phyloP scores from a whole-genome alignment of 1,140 invertebrate genomes.

The Dreissena polymorpha region DNA sequence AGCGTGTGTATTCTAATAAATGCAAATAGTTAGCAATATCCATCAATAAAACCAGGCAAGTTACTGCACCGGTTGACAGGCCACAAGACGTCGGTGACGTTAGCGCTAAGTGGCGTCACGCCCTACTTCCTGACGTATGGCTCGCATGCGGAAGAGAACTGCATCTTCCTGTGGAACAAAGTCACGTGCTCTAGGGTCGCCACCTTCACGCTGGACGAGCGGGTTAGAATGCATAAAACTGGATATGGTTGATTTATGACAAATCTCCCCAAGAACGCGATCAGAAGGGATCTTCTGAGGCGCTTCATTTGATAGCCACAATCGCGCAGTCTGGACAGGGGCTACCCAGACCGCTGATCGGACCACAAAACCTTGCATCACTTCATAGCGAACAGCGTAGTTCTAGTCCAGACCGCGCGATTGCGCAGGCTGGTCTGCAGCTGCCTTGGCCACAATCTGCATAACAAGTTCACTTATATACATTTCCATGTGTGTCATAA shows the following conservation, averaged over 20 bases:
- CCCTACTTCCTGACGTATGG: constrained; percentile 29
- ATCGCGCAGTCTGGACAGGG: too few species aligned
- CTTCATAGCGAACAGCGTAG: neutral
- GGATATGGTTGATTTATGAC: neutral
- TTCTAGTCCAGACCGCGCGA: neutral
- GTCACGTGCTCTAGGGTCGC: constrained; percentile 10
- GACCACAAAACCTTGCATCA: neutral
- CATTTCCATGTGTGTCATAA: too few species aligned
- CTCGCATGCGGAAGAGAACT: constrained; percentile 14
- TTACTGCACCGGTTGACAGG: constrained; percentile 13
- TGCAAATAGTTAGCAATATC: neutral
- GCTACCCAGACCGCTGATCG: too few species aligned
- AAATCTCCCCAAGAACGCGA: neutral
- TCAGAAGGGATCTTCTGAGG: neutral
- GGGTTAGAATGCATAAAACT: neutral
- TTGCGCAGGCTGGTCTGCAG: too few species aligned
- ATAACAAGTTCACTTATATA: too few species aligned
- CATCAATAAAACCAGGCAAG: constrained; percentile 12
- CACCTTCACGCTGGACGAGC: neutral
- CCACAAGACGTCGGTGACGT: constrained; percentile 10
- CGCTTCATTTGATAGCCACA: neutral
- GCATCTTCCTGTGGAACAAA: constrained; percentile 30
- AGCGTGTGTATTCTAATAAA: too few species aligned
- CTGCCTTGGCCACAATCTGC: too few species aligned
- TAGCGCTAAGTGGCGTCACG: neutral